Evolutionary conservation across 2,888 invertebrate genomes (phyloP).

Genomic region (Phortica okadai): DNA sequence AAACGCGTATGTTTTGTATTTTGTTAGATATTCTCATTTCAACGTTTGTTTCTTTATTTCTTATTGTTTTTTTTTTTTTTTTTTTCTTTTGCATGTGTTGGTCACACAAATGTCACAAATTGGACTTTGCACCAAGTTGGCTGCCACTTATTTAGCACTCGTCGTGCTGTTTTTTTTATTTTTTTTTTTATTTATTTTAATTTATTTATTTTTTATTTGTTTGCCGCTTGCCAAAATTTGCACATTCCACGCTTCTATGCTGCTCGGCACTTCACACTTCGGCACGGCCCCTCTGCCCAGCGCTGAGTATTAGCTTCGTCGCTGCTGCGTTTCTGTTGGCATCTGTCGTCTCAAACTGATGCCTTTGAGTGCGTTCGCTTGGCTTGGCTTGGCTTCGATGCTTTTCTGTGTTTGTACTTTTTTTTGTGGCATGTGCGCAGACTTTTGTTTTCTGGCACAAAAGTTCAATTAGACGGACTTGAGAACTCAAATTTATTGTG

Average conservation of each 20-base stretch:
- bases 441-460: slow-evolving; percentile 27
- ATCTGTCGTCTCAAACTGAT: slow-evolving; percentile 25
- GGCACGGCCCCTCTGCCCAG: not conserved
- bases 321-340: slow-evolving; percentile 15
- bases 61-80: not conserved
- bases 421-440: not conserved
- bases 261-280: not conserved
- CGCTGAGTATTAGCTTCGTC: slow-evolving; percentile 7
- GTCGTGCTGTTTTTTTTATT: not conserved
- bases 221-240: slow-evolving; percentile 25
- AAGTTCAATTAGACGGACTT: slow-evolving; percentile 14
- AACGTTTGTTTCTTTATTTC: not conserved
- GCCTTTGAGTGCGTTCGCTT: slow-evolving; percentile 24
- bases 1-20: not conserved
- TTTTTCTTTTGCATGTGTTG: not conserved
- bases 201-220: not conserved
- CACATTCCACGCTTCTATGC: slow-evolving; percentile 25
- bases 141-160: not conserved
- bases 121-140: slow-evolving; percentile 19
- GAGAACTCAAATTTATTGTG: not conserved
- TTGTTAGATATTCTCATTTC: not conserved
- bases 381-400: not conserved
- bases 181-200: not conserved
- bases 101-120: slow-evolving; percentile 25
- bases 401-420: not conserved